Conservation (phyloP, 2,797 vertebrate species). For the Cryptoprocta ferox region DNA sequence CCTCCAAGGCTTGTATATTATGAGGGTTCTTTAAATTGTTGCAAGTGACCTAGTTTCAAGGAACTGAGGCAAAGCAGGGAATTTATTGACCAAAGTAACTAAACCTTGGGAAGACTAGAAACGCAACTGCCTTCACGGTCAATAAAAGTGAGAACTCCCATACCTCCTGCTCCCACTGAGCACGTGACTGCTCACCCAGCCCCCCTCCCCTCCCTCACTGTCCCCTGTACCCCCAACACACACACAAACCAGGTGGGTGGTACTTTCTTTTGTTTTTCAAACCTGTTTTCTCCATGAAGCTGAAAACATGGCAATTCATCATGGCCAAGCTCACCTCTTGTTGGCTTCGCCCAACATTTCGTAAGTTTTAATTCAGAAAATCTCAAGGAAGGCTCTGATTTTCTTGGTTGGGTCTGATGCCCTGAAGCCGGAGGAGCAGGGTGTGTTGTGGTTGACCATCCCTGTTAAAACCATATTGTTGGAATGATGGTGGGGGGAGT, state of each 20-base stretch:
- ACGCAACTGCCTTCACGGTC: background rate
- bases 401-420: background rate
- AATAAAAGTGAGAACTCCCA: background rate
- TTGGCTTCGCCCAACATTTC: background rate
- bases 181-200: background rate
- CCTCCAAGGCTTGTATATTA: background rate
- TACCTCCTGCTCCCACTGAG: background rate
- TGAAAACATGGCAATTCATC: background rate
- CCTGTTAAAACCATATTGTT: background rate
- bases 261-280: background rate
- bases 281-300: background rate
- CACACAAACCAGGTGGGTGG: background rate
- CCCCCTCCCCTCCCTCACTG: too few relatives aligned
- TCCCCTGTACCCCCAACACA: background rate
- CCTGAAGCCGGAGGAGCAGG: background rate
- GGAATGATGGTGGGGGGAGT: background rate
- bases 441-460: background rate
- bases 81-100: background rate
- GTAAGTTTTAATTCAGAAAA: background rate
- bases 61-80: background rate
- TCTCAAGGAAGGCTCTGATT: background rate
- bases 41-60: constrained; percentile 38
- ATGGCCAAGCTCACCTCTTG: background rate
- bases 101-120: background rate
- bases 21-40: background rate